phyloP scores from a whole-genome alignment of 2,888 invertebrate species.

The Synanthedon vespiformis region DNA sequence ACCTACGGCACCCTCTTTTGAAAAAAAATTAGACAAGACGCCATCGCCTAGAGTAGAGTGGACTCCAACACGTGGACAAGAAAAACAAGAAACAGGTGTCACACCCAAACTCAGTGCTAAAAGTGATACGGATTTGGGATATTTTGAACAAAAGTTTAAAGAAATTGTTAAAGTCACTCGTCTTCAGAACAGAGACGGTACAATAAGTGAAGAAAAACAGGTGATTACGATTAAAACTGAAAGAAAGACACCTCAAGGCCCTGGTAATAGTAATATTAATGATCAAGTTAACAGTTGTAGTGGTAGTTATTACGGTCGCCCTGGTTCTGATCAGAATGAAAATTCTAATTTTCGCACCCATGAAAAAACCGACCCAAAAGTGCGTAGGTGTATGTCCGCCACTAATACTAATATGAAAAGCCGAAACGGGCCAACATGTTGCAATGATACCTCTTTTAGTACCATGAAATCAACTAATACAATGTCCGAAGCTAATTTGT shows the following conservation, averaged over 20 bases:
- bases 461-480: too few relatives aligned
- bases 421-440: not conserved
- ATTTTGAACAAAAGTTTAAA: constrained; percentile 18
- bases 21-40: not conserved
- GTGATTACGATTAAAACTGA: constrained; percentile 27
- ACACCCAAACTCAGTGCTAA: constrained; percentile 3
- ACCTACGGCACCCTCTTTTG: not conserved
- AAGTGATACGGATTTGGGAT: constrained; percentile 2
- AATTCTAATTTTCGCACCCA: not conserved
- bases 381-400: not conserved
- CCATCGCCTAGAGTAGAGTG: too few relatives aligned
- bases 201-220: constrained; percentile 25
- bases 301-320: too few relatives aligned
- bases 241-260: constrained; percentile 2
- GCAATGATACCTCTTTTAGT: too few relatives aligned
- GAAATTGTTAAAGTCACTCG: constrained; percentile 24
- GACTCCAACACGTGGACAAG: too few relatives aligned
- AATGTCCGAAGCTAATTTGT: too few relatives aligned
- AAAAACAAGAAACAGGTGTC: too few relatives aligned
- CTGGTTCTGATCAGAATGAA: not conserved
- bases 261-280: not conserved
- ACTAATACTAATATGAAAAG: not conserved
- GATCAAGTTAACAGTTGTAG: too few relatives aligned
- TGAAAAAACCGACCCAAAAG: not conserved
- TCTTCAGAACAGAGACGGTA: constrained; percentile 23